Evolutionary conservation across 92 coral and sea anemone genomes (phyloP).

Genomic region (Palythoa grandis): DNA sequence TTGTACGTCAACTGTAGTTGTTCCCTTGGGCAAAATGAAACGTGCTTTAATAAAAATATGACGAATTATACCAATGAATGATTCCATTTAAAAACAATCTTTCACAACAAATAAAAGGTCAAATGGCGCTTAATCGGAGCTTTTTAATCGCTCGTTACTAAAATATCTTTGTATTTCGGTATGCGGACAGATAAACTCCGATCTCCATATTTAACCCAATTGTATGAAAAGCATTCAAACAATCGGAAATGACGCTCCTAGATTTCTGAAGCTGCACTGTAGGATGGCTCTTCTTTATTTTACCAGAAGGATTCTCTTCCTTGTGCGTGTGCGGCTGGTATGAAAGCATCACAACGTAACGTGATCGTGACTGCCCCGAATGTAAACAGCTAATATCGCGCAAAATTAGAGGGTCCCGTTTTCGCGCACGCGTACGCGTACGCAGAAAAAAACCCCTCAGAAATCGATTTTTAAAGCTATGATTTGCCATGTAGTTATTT

Average conservation of each 20-base stretch:
- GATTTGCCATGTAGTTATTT: no score
- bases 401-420: background rate
- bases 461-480: no score
- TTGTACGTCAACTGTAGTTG: background rate
- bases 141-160: background rate
- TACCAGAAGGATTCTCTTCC: background rate
- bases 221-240: constrained; percentile 19
- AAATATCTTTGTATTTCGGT: background rate
- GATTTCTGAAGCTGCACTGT: background rate
- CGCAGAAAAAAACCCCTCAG: background rate
- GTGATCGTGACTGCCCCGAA: no score
- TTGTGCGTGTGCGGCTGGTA: background rate
- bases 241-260: constrained; percentile 41
- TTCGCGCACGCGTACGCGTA: background rate
- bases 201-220: constrained; percentile 3
- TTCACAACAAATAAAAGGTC: background rate
- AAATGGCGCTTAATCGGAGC: background rate
- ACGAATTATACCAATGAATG: background rate
- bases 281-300: background rate
- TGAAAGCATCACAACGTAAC: background rate
- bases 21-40: background rate
- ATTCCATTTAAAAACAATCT: background rate
- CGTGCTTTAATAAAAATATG: background rate
- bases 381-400: background rate
- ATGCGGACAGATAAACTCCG: background rate